A percentile compares a stretch with the other conserved stretches of the same genome.
phyloP scores from a whole-genome alignment of 2,113 vertebrate genomes.

The Vireo altiloquus region DNA sequence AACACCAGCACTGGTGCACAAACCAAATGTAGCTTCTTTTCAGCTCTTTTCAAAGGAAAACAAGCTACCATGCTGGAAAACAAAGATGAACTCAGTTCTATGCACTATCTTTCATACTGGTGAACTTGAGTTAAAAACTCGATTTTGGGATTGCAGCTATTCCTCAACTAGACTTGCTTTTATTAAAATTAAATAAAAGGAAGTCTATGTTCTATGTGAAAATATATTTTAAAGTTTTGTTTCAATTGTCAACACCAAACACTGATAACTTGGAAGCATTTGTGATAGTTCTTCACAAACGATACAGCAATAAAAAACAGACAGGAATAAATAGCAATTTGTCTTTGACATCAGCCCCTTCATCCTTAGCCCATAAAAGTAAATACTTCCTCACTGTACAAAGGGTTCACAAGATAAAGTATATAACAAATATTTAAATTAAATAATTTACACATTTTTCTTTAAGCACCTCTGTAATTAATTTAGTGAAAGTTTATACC shows the following conservation, averaged over 20 bases:
- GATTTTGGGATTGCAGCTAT: not conserved
- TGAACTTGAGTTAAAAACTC: not conserved
- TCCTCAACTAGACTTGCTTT: not conserved
- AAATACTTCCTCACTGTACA: slow-evolving; percentile 4
- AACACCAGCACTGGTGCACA: not conserved
- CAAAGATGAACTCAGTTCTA: not conserved
- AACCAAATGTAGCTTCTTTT: not conserved
- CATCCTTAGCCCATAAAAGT: not conserved
- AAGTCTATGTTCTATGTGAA: not conserved
- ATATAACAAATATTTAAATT: slow-evolving; percentile 45
- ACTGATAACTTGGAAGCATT: not conserved
- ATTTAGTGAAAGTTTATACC: slow-evolving; percentile 27
- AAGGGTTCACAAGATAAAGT: slow-evolving; percentile 22
- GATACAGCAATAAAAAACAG: not conserved
- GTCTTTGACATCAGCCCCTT: not conserved
- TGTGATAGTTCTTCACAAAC: not conserved
- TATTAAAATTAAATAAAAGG: not conserved
- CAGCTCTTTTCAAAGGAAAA: not conserved
- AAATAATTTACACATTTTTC: slow-evolving; percentile 54
- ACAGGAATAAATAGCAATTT: slow-evolving; percentile 32
- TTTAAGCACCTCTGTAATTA: slow-evolving; percentile 45
- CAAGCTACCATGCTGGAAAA: not conserved
- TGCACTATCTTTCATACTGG: not conserved
- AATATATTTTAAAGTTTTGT: not conserved
- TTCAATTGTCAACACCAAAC: not conserved